Evolutionary conservation across 64 coral and sea anemone genomes (phyloP).

Genomic region (Pocillopora damicornis): DNA sequence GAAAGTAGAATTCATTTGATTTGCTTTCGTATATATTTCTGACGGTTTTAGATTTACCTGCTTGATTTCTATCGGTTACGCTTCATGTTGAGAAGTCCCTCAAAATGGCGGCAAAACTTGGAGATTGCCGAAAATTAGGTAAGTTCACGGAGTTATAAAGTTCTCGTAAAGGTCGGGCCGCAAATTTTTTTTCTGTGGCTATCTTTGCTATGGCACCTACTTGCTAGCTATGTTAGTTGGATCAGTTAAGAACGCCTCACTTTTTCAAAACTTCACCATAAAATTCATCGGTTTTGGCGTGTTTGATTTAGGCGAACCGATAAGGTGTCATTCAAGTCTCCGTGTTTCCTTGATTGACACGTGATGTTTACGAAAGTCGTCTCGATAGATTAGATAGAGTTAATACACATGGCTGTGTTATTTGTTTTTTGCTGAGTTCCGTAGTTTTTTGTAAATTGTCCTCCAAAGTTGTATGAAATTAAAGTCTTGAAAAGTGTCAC

Average conservation of each 20-base stretch:
- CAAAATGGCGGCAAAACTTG: neutral
- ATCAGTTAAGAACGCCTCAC: slow-evolving; percentile 36
- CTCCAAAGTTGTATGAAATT: neutral
- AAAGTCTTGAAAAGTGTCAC: slow-evolving; percentile 13
- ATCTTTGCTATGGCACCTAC: neutral
- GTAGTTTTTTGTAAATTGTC: neutral
- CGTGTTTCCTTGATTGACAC: slow-evolving; percentile 21
- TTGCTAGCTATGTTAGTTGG: neutral
- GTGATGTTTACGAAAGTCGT: slow-evolving; percentile 7
- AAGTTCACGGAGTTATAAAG: slow-evolving; percentile 9
- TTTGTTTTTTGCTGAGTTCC: slow-evolving; percentile 17
- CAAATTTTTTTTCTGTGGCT: neutral
- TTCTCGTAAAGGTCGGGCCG: neutral
- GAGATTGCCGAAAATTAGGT: slow-evolving; percentile 11
- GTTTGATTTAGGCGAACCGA: slow-evolving; percentile 27
- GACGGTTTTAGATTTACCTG: slow-evolving; percentile 2
- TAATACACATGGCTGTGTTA: slow-evolving; percentile 31
- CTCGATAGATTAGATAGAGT: slow-evolving; percentile 11
- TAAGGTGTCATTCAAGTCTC: slow-evolving; percentile 18
- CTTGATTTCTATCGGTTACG: slow-evolving; percentile 1
- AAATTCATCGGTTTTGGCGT: slow-evolving; percentile 3
- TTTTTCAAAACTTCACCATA: neutral
- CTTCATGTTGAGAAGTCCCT: neutral
- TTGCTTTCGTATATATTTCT: slow-evolving; percentile 4
- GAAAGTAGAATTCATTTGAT: no score